phyloP scores from a whole-genome alignment of 2,113 vertebrate species.

The Cyprinus carpio region DNA sequence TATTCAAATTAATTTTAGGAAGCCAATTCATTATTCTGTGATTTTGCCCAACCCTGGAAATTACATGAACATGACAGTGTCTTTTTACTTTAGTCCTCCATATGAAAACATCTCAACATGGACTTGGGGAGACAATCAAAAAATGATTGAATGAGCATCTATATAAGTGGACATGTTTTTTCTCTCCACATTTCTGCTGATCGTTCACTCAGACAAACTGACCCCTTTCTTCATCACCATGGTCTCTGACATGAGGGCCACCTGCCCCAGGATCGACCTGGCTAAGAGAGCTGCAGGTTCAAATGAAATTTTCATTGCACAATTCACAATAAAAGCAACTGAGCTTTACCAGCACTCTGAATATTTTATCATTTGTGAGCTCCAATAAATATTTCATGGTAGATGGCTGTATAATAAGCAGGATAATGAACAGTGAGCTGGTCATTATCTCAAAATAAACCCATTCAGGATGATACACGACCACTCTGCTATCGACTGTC shows the following conservation, averaged over 20 bases:
- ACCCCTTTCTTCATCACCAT: conserved; percentile 72
- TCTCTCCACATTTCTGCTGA: background rate
- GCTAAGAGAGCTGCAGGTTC: conserved; percentile 75
- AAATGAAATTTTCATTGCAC: background rate
- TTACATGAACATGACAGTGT: background rate
- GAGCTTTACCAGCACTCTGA: background rate
- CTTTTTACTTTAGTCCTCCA: conserved; percentile 63
- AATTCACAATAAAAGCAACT: background rate
- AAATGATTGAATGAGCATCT: background rate
- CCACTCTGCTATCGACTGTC: background rate
- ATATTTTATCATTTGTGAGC: conserved; percentile 24
- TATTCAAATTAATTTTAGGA: background rate
- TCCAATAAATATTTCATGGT: conserved; percentile 5
- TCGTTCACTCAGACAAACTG: too few relatives aligned
- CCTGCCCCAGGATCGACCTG: conserved; percentile 73
- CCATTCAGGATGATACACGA: background rate
- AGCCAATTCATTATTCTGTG: background rate
- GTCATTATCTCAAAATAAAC: background rate
- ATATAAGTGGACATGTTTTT: conserved; percentile 3
- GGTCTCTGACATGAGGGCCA: conserved; percentile 76
- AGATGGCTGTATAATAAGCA: conserved; percentile 3
- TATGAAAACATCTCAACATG: conserved; percentile 73
- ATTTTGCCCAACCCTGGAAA: background rate
- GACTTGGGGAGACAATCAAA: conserved; percentile 72
- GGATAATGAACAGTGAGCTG: background rate